phyloP scores from a whole-genome alignment of 2,888 invertebrate genomes.

The Enchytraeus crypticus region DNA sequence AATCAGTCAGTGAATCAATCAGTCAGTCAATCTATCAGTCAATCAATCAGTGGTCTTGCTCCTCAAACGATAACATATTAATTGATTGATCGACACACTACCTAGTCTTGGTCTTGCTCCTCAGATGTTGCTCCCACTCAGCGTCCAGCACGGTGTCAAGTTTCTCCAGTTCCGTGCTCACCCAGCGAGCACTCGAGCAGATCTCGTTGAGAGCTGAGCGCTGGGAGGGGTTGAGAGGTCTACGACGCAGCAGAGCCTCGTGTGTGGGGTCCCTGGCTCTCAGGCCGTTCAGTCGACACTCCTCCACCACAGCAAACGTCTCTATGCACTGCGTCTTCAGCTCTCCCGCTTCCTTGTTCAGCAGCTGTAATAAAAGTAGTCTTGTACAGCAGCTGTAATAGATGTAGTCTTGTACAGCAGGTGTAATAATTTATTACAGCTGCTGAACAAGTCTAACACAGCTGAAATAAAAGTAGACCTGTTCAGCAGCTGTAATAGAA shows the following conservation, averaged over 20 bases:
- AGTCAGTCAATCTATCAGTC: too few relatives aligned
- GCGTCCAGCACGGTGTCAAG: conserved; percentile 5
- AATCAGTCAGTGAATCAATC: too few relatives aligned
- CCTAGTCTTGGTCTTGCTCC: neutral
- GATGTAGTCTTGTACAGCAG: too few relatives aligned
- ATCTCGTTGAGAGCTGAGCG: neutral
- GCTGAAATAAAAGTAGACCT: too few relatives aligned
- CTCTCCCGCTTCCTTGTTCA: conserved; percentile 53
- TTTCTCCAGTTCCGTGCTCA: conserved; percentile 4
- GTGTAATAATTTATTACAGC: too few relatives aligned
- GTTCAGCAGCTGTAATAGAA: too few relatives aligned
- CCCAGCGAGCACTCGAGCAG: neutral
- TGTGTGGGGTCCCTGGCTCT: conserved; percentile 41
- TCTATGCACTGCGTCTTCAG: conserved; percentile 54
- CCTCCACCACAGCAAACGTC: conserved; percentile 45
- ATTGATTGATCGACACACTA: too few relatives aligned
- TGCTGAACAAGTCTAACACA: too few relatives aligned
- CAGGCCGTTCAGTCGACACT: conserved; percentile 41
- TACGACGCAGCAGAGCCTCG: conserved; percentile 12
- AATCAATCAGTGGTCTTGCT: too few relatives aligned
- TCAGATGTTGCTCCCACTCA: neutral
- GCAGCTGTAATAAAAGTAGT: conserved; percentile 9
- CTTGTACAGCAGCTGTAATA: too few relatives aligned
- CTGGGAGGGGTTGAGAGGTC: conserved; percentile 6
- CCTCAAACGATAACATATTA: neutral